Evolutionary conservation across 2,888 invertebrate genomes (phyloP), one percentile per base, ranked within the genome.

Genomic region (Nysson spinosus): DNA sequence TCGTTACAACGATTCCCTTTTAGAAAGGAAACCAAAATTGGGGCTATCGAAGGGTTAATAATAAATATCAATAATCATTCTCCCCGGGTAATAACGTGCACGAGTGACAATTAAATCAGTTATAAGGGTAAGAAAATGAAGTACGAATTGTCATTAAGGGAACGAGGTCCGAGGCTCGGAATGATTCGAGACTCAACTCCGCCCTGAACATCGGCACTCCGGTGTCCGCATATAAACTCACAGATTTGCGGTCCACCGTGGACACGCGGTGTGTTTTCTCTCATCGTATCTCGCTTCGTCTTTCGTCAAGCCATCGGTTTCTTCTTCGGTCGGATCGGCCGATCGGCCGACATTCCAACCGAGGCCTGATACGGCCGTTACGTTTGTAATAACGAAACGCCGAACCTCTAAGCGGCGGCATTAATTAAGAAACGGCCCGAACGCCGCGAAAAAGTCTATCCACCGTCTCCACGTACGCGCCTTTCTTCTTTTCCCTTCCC

Each of bases 371-470:
- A 56, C 54, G 61, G 40, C 52, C 40, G 55, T 63, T 67, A 42
- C 47, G 39, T 46, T 50, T 51, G 50, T 56, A 52, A 58, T 54
- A 54, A 70, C 50, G 52, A 61, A 57, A 49, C 40, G 28, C 47
- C 56, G 57, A 65, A 54, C 22, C 51, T 63, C 56, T 68, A 68
- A 68, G 63, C 49, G 65, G 39, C 40, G 56, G 43, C 57, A 74
- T 74, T 67, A 74, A 74, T 74, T 74, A 70, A 67, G 57, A 70
- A 63, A 63, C 44, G 44, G 34, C 14, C 35, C 11, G 32, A 40
- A 19, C 55, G 44, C 44, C 42, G 55, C 50, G 44, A 62, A 50
- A 50, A 50, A 55, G 32, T 55, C 51, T 35, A 63, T 63, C 19
- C 30, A 16, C 4, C 30, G 6, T 14, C 14, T 14, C 14, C 5